A percentile compares a stretch with the other conserved stretches of the same genome.
Evolutionary conservation across 2,113 vertebrate species (phyloP).

Genomic region (Illadopsis cleaveri): DNA sequence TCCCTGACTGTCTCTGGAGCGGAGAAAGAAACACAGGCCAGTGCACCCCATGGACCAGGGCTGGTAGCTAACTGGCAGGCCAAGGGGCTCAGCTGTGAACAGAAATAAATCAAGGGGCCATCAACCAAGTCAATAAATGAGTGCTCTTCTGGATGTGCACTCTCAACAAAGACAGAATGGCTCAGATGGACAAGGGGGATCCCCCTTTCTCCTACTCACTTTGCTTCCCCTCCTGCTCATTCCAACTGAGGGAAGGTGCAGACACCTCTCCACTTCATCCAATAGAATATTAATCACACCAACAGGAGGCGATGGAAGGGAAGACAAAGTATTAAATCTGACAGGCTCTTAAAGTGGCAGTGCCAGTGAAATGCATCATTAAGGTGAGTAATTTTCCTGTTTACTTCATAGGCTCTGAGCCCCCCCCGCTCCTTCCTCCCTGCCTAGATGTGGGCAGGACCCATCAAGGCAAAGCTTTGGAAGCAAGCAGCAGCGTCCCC

Average conservation of each 20-base stretch:
- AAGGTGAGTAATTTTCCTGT: conserved; percentile 83
- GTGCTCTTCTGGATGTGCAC: fast-evolving
- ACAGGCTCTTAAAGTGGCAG: conserved; percentile 69
- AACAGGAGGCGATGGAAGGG: not conserved
- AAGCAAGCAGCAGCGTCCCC: conserved; percentile 83
- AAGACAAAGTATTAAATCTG: conserved; percentile 59
- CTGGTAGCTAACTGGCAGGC: not conserved
- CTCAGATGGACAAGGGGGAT: not conserved
- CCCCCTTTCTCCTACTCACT: not conserved
- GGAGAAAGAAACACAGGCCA: not conserved
- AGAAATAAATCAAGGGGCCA: not conserved
- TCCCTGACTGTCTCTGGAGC: not conserved
- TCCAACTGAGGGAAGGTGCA: not conserved
- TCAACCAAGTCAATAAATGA: not conserved
- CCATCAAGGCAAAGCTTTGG: conserved; percentile 81
- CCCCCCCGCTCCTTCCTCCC: conserved; percentile 9
- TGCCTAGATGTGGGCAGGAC: conserved; percentile 84
- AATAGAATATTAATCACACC: conserved; percentile 45
- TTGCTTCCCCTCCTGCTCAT: not conserved
- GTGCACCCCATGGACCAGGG: not conserved
- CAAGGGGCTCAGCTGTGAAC: not conserved
- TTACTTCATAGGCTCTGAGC: conserved; percentile 76
- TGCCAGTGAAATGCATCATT: conserved; percentile 79
- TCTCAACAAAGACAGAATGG: not conserved
- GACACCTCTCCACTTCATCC: not conserved